Percentiles rank a stretch among this genome's conserved stretches.
phyloP scores from a whole-genome alignment of 2,888 invertebrate species.

The Noctua janthina region DNA sequence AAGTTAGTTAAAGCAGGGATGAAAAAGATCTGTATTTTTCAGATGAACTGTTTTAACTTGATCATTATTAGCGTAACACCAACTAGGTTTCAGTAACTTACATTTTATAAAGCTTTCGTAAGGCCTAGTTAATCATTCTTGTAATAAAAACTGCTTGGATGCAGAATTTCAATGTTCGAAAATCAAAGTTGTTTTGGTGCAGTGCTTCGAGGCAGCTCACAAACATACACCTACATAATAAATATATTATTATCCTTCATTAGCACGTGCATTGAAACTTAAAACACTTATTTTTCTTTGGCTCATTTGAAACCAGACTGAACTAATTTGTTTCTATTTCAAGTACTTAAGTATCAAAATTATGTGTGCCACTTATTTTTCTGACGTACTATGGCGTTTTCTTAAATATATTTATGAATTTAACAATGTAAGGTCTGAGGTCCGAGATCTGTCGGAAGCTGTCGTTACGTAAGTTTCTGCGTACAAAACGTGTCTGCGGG shows the following conservation, averaged over 20 bases:
- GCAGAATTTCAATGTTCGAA: not conserved
- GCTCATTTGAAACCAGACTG: not conserved
- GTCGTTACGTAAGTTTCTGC: slow-evolving; percentile 9
- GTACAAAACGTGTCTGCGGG: slow-evolving; percentile 30
- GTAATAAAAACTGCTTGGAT: not conserved
- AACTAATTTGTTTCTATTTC: not conserved
- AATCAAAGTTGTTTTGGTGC: not conserved
- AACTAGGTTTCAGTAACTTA: not conserved
- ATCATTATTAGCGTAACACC: not conserved
- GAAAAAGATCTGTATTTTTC: not conserved
- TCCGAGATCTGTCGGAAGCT: not conserved
- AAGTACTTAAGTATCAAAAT: not conserved
- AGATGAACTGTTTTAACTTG: not conserved
- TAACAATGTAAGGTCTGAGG: slow-evolving; percentile 14
- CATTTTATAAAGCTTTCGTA: not conserved
- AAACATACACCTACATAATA: no score
- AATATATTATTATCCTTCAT: not conserved
- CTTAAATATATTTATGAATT: not conserved
- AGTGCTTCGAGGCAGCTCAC: not conserved
- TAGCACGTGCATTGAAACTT: not conserved
- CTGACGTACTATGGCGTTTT: not conserved
- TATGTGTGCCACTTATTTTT: not conserved
- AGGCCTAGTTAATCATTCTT: not conserved
- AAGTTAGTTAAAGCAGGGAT: not conserved
- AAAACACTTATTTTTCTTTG: not conserved